Evolutionary conservation across 2,888 invertebrate species (phyloP).

Genomic region (Brachyptera putata): DNA sequence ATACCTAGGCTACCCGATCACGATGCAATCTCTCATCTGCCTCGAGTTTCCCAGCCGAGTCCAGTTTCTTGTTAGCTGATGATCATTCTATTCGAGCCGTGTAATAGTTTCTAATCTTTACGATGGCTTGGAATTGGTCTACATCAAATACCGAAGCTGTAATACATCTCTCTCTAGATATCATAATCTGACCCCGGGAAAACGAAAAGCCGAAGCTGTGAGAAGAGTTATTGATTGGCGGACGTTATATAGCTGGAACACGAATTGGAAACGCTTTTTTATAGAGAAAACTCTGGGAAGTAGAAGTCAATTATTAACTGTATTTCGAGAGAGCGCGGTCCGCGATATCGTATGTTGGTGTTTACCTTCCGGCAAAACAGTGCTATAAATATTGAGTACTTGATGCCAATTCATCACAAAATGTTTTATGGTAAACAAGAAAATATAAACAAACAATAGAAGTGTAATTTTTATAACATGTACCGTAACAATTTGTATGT

Average conservation of each 20-base stretch:
- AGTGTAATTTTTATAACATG: no score
- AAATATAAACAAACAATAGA: no score
- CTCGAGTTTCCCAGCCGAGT: neutral
- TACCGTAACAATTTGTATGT: no score
- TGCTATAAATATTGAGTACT: no score
- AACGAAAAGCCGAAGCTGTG: neutral
- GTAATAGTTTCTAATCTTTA: constrained; percentile 16
- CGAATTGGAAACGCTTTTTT: constrained; percentile 7
- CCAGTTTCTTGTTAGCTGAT: constrained; percentile 7
- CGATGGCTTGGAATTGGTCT: neutral
- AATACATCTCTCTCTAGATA: neutral
- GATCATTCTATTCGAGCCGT: constrained; percentile 11
- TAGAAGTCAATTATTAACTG: no score
- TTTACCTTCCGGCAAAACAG: no score
- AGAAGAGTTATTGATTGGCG: constrained; percentile 18
- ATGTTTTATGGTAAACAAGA: no score
- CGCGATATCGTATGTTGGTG: no score
- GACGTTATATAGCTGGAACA: neutral
- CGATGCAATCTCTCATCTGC: constrained; percentile 8
- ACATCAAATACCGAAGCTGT: neutral
- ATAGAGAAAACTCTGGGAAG: no score
- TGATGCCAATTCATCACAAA: no score
- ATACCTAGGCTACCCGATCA: neutral
- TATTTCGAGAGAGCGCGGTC: no score
- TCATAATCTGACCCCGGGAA: neutral